Conservation (phyloP, 2,888 invertebrate genomes). For the Piscicola geometra region DNA sequence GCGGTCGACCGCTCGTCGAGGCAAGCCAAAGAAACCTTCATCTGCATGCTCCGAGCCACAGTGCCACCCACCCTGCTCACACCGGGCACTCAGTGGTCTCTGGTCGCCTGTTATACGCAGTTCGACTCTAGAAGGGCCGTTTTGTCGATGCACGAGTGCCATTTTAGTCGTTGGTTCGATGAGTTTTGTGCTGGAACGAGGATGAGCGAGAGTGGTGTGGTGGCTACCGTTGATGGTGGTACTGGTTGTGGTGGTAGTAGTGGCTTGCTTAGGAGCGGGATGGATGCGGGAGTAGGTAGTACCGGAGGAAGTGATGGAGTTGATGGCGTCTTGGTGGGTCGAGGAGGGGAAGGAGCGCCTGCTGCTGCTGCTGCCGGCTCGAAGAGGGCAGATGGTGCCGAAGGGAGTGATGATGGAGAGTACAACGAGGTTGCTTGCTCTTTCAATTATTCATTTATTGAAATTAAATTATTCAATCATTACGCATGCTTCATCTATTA, state of each 20-base stretch:
- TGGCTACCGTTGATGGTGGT: neutral
- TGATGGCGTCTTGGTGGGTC: too few species aligned
- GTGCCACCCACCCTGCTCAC: conserved; percentile 1
- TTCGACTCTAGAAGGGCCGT: conserved; percentile 4
- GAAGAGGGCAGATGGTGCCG: neutral
- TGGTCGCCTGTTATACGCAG: conserved; percentile 16
- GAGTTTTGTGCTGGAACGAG: neutral
- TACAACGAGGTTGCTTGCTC: conserved; percentile 16
- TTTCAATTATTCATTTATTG: too few species aligned
- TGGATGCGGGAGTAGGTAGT: too few species aligned
- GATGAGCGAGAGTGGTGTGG: too few species aligned
- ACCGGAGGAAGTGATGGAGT: too few species aligned
- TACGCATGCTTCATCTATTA: too few species aligned
- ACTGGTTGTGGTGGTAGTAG: too few species aligned
- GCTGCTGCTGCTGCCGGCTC: too few species aligned
- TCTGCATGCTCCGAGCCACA: conserved; percentile 76
- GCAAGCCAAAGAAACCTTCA: conserved; percentile 65
- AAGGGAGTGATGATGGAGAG: conserved; percentile 7
- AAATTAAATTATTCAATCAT: too few species aligned
- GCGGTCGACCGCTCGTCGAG: too few species aligned
- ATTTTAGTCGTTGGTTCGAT: neutral
- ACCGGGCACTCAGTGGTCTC: conserved; percentile 22
- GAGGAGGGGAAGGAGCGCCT: too few species aligned
- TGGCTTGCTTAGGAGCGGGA: too few species aligned
- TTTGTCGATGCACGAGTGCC: neutral